Conservation (phyloP, 2,888 invertebrate species). For the Palloptera scutellata region DNA sequence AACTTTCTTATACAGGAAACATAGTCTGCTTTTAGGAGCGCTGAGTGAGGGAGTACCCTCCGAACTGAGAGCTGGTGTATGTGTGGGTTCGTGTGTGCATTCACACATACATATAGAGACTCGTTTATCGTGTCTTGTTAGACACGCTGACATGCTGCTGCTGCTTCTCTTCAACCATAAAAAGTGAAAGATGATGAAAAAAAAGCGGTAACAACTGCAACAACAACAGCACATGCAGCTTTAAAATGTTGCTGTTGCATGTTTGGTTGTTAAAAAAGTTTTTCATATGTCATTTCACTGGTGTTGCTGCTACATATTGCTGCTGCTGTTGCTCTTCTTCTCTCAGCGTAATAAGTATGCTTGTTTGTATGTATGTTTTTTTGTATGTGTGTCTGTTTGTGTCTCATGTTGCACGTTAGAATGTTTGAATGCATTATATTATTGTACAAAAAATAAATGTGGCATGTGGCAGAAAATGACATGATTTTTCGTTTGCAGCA, state of each 20-base stretch:
- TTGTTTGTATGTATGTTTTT: constrained; percentile 2
- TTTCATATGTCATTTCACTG: too few relatives aligned
- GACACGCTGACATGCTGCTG: constrained; percentile 9
- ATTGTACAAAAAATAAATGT: constrained; percentile 14
- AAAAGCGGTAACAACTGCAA: neutral
- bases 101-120: neutral
- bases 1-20: too few relatives aligned
- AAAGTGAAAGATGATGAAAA: neutral
- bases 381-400: neutral
- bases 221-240: neutral
- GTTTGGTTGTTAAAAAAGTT: too few relatives aligned
- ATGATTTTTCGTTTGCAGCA: constrained; percentile 17
- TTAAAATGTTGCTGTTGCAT: neutral
- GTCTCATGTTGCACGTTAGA: neutral
- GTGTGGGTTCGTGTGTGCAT: too few relatives aligned
- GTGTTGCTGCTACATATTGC: neutral
- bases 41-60: too few relatives aligned
- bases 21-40: neutral
- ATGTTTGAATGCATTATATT: constrained; percentile 17
- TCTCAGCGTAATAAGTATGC: neutral
- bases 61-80: neutral
- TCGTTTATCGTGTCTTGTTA: constrained; percentile 12
- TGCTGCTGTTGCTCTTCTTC: neutral
- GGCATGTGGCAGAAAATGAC: constrained; percentile 23
- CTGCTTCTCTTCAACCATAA: neutral